phyloP scores from a whole-genome alignment of 2,113 vertebrate genomes.

The Agapornis roseicollis region DNA sequence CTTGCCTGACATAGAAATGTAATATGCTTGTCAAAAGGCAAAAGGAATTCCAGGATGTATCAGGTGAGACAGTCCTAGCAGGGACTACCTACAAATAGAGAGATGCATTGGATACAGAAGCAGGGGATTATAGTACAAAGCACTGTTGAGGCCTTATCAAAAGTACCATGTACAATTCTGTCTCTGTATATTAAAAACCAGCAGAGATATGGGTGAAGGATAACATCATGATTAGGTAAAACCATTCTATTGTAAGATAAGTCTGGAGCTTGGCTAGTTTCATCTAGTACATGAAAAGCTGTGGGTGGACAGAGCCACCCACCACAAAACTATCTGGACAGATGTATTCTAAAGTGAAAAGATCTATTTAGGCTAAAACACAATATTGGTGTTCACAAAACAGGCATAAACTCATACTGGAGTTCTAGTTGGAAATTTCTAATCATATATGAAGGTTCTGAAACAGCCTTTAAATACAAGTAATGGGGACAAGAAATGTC shows the following conservation, averaged over 20 bases:
- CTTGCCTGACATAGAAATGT: fast-evolving
- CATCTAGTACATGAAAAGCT: background rate
- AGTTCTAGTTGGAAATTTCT: background rate
- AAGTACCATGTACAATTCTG: background rate
- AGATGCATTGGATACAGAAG: fast-evolving
- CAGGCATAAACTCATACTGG: background rate
- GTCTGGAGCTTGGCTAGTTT: background rate
- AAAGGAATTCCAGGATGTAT: background rate
- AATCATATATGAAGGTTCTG: background rate
- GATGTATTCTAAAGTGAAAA: background rate
- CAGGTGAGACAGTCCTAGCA: background rate
- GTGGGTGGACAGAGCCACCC: background rate
- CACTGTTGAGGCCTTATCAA: background rate
- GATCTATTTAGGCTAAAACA: background rate
- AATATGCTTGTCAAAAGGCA: background rate
- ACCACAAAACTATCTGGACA: background rate
- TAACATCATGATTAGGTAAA: background rate
- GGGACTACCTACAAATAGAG: background rate
- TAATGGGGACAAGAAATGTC: background rate
- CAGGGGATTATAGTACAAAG: background rate
- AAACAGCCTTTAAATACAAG: background rate
- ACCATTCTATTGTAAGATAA: background rate
- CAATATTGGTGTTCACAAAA: background rate
- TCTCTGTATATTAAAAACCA: background rate
- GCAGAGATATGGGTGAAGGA: background rate